Evolutionary conservation across 2,888 invertebrate genomes (phyloP).

Genomic region (Tubulanus polymorphus): DNA sequence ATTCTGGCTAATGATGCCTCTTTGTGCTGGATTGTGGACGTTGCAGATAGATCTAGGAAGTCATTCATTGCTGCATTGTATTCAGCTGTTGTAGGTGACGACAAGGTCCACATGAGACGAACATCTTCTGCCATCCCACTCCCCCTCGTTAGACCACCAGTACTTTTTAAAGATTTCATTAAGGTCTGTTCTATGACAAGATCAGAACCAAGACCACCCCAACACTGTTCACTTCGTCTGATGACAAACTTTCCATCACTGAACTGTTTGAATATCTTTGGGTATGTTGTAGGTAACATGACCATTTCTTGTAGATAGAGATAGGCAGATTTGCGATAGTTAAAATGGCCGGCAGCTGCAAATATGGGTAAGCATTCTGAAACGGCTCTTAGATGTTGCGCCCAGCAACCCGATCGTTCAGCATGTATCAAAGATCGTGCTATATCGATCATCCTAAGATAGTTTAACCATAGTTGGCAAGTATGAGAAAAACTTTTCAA

Average conservation of each 20-base stretch:
- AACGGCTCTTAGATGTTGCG: conserved; percentile 10
- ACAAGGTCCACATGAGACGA: conserved; percentile 16
- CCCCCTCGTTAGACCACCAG: conserved; percentile 14
- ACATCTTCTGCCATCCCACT: conserved; percentile 18
- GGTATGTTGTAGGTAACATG: conserved; percentile 8
- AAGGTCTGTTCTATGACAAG: conserved; percentile 19
- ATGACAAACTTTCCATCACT: conserved; percentile 13
- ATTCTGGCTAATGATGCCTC: conserved; percentile 12
- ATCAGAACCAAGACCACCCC: conserved; percentile 17
- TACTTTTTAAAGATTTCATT: conserved; percentile 15
- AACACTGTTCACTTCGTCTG: conserved; percentile 13
- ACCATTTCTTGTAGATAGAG: conserved; percentile 14
- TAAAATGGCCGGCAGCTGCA: conserved; percentile 15
- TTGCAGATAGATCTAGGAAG: conserved; percentile 9
- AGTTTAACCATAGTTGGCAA: conserved; percentile 14
- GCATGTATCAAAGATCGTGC: conserved; percentile 10
- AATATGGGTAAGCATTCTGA: conserved; percentile 15
- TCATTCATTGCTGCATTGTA: conserved; percentile 17
- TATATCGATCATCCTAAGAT: conserved; percentile 12
- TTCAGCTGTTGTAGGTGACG: conserved; percentile 12
- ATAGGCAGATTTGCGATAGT: conserved; percentile 17
- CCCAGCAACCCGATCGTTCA: conserved; percentile 10
- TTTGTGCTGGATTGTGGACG: conserved; percentile 19
- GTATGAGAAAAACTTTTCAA: conserved; percentile 8
- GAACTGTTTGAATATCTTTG: conserved; percentile 10